Evolutionary conservation across 2,888 invertebrate species (phyloP).

Genomic region (Volucella inanis): DNA sequence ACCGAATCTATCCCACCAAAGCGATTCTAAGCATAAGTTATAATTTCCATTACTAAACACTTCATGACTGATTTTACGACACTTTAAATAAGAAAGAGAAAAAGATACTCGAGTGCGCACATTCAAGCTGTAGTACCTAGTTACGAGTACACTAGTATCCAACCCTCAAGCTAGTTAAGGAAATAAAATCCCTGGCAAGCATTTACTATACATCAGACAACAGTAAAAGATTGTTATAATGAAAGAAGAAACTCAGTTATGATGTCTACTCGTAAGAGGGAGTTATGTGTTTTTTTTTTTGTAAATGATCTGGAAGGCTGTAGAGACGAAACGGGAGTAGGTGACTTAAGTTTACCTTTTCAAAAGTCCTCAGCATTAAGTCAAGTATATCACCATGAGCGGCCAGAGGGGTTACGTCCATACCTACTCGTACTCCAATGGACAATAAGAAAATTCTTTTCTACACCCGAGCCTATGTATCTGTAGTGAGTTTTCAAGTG

Average conservation of each 20-base stretch:
- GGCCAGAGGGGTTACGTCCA: background rate
- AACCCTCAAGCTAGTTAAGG: slow-evolving; percentile 57
- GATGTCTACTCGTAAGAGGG: background rate
- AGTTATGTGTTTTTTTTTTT: background rate
- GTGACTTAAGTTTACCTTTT: slow-evolving; percentile 58
- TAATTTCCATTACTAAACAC: slow-evolving; percentile 50
- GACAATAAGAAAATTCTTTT: slow-evolving; percentile 42
- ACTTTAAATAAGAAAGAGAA: slow-evolving; percentile 27
- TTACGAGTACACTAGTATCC: background rate
- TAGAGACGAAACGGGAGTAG: background rate
- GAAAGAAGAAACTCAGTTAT: slow-evolving; percentile 24
- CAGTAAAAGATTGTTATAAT: slow-evolving; percentile 48
- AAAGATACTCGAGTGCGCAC: slow-evolving; percentile 6
- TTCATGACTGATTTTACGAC: slow-evolving; percentile 68
- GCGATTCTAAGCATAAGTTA: slow-evolving; percentile 28
- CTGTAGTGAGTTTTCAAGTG: slow-evolving; percentile 61
- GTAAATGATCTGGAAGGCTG: background rate
- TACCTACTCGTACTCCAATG: background rate
- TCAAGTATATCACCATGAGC: slow-evolving; percentile 65
- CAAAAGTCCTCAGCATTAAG: slow-evolving; percentile 69
- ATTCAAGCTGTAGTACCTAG: background rate
- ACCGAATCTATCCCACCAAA: background rate
- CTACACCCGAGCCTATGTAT: slow-evolving; percentile 14
- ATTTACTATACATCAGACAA: slow-evolving; percentile 66
- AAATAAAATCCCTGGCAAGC: slow-evolving; percentile 66